These are phyloP conservation scores for Pelobates cultripes DNA, from an alignment of 2,797 vertebrate genomes.

Conservation along the genomic window DNA sequence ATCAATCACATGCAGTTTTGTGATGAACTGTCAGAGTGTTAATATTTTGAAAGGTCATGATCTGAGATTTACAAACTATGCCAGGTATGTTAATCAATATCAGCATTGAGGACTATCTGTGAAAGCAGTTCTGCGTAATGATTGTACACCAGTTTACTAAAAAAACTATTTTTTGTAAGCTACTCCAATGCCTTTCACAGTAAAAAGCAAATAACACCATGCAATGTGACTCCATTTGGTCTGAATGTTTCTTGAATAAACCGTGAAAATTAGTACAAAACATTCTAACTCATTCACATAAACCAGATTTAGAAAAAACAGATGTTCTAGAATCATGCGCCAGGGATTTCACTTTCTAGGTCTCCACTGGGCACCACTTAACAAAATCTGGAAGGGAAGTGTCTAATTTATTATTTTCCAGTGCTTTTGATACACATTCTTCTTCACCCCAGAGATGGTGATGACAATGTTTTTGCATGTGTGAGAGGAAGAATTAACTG, in stretches of 20 bases:
- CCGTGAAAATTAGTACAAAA: background rate
- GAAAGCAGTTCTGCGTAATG: too few relatives aligned
- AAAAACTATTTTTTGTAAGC: too few relatives aligned
- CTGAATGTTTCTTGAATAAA: background rate
- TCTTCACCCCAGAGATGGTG: background rate
- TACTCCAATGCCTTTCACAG: too few relatives aligned
- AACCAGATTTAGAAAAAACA: background rate
- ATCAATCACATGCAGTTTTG: too few relatives aligned
- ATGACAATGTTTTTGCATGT: conserved; percentile 18
- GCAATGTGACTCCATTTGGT: too few relatives aligned
- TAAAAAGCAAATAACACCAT: too few relatives aligned
- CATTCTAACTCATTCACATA: background rate
- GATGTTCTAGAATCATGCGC: background rate
- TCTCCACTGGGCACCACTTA: background rate
- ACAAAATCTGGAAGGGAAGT: background rate
- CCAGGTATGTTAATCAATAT: too few relatives aligned
- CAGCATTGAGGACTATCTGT: too few relatives aligned
- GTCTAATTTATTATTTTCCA: conserved; percentile 17
- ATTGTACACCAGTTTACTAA: too few relatives aligned
- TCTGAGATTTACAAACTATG: too few relatives aligned
- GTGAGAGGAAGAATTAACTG: conserved; percentile 10
- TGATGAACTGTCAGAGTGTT: too few relatives aligned
- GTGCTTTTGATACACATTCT: conserved; percentile 1
- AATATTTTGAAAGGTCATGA: too few relatives aligned
- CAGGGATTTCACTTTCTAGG: background rate